Conservation (phyloP, 2,888 invertebrate genomes). For the Nowickia ferox region DNA sequence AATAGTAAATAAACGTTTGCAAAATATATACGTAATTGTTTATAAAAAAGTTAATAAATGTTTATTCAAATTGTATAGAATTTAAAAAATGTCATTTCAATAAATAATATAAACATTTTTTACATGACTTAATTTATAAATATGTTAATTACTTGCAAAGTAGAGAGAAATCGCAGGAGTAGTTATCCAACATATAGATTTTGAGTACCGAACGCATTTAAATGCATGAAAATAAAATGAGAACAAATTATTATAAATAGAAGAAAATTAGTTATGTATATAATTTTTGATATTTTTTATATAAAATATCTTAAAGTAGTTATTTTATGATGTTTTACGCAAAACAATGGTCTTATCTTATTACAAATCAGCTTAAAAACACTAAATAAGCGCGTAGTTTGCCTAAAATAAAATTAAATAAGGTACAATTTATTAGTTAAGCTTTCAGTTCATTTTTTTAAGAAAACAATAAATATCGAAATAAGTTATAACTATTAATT, state of each 20-base stretch:
- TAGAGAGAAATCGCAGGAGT: conserved; percentile 64
- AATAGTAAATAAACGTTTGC: too few relatives aligned
- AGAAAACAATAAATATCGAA: too few relatives aligned
- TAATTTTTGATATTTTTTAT: conserved; percentile 61
- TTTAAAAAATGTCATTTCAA: neutral
- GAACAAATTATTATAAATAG: conserved; percentile 55
- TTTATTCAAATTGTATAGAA: too few relatives aligned
- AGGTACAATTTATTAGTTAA: neutral
- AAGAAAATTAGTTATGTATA: conserved; percentile 54
- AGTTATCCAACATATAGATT: conserved; percentile 63
- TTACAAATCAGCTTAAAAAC: conserved; percentile 5
- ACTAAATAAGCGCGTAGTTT: neutral
- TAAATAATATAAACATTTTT: conserved; percentile 43
- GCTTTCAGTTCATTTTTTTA: neutral
- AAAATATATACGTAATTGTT: too few relatives aligned
- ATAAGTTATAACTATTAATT: too few relatives aligned
- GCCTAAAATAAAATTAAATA: too few relatives aligned
- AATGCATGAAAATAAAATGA: conserved; percentile 50
- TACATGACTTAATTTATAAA: conserved; percentile 63
- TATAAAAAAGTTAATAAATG: neutral
- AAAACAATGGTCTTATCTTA: conserved; percentile 16
- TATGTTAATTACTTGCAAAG: conserved; percentile 69
- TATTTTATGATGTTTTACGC: neutral
- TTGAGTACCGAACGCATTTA: conserved; percentile 59
- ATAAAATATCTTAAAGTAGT: conserved; percentile 19